Evolutionary conservation across 2,113 vertebrate species (phyloP), one percentile per base, ranked within the genome.

Genomic region (Petroica traversi): DNA sequence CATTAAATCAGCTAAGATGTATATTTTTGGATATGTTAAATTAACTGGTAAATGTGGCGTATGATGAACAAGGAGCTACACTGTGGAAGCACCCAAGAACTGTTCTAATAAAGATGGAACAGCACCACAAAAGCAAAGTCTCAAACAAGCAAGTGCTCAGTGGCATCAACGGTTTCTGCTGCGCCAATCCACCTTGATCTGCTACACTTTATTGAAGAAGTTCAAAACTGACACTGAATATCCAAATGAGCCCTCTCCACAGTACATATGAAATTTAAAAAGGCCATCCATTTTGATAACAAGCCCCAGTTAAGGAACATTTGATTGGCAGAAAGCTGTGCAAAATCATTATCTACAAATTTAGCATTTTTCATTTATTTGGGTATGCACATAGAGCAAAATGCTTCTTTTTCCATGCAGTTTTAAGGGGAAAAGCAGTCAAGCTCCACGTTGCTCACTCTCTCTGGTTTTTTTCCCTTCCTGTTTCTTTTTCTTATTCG

Each of bases 401-500:
- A 58, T 64, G 11, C 8, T 92, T 11, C 9, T 74, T 82, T 41
- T 54, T 36, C 24, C 20, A 43, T 6, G 9, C 3, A 74, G 34
- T 45, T 76, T 71, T 52, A 64, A 63, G 4, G 5, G 3, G 2
- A 19, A 83, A 90, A 77, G 29, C 11, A 76, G 38, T 22, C 17
- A 59, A 80, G 34, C 2, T 40, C 11, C 3, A 4, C 6, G 20
- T 19, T 46, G 25, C 4, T 26, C 4, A 3, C 12, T 23, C 10
- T 15, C 2, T 46, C 2, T 13, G n/a, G n/a, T n/a, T 7, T 13
- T 31, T 28, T 22, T 14, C n/a, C n/a, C n/a, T n/a, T n/a, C n/a
- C n/a, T n/a, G n/a, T 33, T 28, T 40, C 5, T 40, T 34, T 58
- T 31, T 1, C 13, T 75, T 52, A n/a, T 19, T 63, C 58, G 8